Conservation (phyloP, 2,888 invertebrate genomes). For the Myopa tessellatipennis region DNA sequence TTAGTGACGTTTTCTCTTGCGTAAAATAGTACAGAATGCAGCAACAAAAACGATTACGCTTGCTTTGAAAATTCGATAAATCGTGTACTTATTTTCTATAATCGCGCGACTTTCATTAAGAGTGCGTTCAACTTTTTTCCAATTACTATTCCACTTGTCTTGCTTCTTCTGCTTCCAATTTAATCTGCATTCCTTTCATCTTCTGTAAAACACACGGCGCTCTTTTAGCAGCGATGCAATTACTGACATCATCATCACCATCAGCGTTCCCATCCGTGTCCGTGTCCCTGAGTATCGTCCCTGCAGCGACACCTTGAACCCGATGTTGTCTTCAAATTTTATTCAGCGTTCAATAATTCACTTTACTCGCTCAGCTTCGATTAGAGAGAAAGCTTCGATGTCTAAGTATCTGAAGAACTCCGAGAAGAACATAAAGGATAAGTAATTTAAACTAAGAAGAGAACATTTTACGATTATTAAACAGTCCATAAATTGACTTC, state of each 20-base stretch:
- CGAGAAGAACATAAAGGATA: not conserved
- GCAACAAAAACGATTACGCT: no score
- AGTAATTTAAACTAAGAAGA: not conserved
- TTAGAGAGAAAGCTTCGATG: slow-evolving; percentile 26
- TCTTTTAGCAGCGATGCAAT: not conserved
- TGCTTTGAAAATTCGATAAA: no score
- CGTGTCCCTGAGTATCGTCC: not conserved
- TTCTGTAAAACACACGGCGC: not conserved
- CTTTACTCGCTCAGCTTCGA: slow-evolving; percentile 31
- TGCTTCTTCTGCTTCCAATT: not conserved
- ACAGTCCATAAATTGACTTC: not conserved
- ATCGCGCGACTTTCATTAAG: not conserved
- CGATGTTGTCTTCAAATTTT: slow-evolving; percentile 1
- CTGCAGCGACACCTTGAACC: slow-evolving; percentile 1
- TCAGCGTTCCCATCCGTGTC: slow-evolving; percentile 2
- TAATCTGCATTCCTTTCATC: not conserved
- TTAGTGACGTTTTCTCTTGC: no score
- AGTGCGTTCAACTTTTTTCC: not conserved
- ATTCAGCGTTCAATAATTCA: slow-evolving; percentile 21
- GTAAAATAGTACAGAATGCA: no score
- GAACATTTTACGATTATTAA: not conserved
- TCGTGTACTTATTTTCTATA: no score
- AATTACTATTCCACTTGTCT: not conserved
- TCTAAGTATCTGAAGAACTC: not conserved
- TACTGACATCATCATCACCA: not conserved